Percentiles rank a stretch among this genome's conserved stretches.
Evolutionary conservation across 2,888 invertebrate genomes (phyloP).

Genomic region (Aphrophora alni): DNA sequence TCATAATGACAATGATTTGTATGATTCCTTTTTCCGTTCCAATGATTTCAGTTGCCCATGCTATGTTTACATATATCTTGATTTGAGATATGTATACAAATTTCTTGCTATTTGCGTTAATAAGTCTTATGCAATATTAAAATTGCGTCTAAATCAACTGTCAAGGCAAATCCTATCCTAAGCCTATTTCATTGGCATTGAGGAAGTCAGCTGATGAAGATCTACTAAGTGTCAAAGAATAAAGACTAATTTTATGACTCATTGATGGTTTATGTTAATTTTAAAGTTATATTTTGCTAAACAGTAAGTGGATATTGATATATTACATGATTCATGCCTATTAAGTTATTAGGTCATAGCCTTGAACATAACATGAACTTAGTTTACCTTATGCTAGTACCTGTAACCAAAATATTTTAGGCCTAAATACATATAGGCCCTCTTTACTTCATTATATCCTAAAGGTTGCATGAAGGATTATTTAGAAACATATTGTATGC

Average conservation of each 20-base stretch:
- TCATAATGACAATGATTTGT: not conserved
- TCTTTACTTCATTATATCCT: too few species aligned
- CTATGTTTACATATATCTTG: not conserved
- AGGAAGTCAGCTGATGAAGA: constrained; percentile 2
- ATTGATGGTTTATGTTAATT: not conserved
- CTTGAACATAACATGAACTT: not conserved
- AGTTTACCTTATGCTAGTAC: not conserved
- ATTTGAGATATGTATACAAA: not conserved
- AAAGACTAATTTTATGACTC: not conserved
- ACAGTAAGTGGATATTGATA: not conserved
- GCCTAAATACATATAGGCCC: too few species aligned
- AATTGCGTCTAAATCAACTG: constrained; percentile 6
- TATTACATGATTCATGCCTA: not conserved
- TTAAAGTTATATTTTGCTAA: not conserved
- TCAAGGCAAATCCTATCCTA: constrained; percentile 3
- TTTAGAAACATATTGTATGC: too few species aligned
- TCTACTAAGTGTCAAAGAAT: not conserved
- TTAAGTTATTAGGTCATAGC: not conserved
- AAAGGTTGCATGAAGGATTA: too few species aligned
- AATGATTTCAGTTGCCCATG: not conserved
- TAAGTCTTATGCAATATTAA: not conserved
- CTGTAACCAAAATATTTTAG: too few species aligned
- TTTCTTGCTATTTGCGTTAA: not conserved
- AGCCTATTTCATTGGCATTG: constrained; percentile 6
- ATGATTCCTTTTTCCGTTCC: not conserved